phyloP scores from a whole-genome alignment of 2,888 invertebrate species.

The Philereme transversata region DNA sequence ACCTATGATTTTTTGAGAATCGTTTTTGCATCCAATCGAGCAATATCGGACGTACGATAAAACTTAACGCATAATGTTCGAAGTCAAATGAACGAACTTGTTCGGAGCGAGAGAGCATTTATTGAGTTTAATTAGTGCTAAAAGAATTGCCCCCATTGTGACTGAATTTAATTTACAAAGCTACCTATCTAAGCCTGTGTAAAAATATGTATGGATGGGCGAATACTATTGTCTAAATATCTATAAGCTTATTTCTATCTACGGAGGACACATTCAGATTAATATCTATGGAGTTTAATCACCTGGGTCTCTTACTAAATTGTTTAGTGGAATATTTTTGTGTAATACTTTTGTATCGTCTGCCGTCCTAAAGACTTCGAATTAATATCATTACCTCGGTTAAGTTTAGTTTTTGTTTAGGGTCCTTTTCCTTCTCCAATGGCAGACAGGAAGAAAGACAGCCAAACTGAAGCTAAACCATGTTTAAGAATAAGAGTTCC shows the following conservation, averaged over 20 bases:
- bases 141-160: constrained; percentile 30
- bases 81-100: too few species aligned
- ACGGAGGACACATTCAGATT: constrained; percentile 19
- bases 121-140: background rate
- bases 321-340: background rate
- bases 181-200: constrained; percentile 76
- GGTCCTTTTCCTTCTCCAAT: too few species aligned
- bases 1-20: too few species aligned
- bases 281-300: background rate
- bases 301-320: background rate
- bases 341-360: constrained; percentile 9
- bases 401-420: too few species aligned
- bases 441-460: too few species aligned
- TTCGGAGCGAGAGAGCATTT: too few species aligned
- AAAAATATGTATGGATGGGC: constrained; percentile 62
- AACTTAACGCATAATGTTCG: too few species aligned
- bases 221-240: constrained; percentile 44
- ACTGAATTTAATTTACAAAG: constrained; percentile 64
- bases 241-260: constrained; percentile 42
- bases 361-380: constrained; percentile 1
- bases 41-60: too few species aligned
- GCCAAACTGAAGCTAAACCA: too few species aligned
- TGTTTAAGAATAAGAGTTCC: too few species aligned
- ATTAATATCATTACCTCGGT: too few species aligned
- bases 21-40: too few species aligned